A percentile compares a stretch with the other conserved stretches of the same genome.
These are phyloP conservation scores for Malthinus seriepunctatus DNA, from an alignment of 2,888 invertebrate species.

Conservation along the genomic window DNA sequence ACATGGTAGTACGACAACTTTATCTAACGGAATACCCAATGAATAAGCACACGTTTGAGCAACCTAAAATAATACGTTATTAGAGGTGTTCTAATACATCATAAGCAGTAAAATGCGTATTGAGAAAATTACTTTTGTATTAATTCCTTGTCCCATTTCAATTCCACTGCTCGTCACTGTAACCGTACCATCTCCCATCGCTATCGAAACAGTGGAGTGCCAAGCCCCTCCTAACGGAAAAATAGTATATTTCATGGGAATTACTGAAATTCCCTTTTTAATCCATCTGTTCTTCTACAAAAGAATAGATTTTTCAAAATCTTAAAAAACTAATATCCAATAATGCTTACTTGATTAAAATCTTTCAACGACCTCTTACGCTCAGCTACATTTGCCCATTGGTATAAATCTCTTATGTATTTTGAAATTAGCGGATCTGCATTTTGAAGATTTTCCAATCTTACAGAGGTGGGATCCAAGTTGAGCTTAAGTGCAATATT, in stretches of 20 bases:
- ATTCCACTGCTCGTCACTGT: neutral
- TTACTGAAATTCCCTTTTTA: neutral
- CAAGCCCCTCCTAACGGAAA: neutral
- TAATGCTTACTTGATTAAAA: slow-evolving; percentile 60
- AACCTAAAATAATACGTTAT: no score
- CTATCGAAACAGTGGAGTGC: neutral
- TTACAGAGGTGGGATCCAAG: slow-evolving; percentile 63
- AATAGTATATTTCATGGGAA: neutral
- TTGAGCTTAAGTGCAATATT: slow-evolving; percentile 62
- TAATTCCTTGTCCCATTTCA: slow-evolving; percentile 1
- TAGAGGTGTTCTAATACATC: no score
- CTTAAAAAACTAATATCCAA: neutral
- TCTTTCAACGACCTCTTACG: slow-evolving; percentile 59
- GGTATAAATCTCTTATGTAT: slow-evolving; percentile 61
- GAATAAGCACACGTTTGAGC: neutral
- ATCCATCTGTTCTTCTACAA: neutral
- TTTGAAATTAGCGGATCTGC: slow-evolving; percentile 51
- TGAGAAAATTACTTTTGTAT: neutral
- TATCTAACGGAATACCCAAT: neutral
- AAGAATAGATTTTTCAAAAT: neutral
- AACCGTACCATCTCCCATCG: neutral
- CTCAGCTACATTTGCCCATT: slow-evolving; percentile 60
- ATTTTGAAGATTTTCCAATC: slow-evolving; percentile 58
- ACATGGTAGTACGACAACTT: neutral
- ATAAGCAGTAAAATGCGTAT: no score